Evolutionary conservation across 35 echinoderm and acorn worm species (phyloP).

Genomic region (Stichopus chloronotus): DNA sequence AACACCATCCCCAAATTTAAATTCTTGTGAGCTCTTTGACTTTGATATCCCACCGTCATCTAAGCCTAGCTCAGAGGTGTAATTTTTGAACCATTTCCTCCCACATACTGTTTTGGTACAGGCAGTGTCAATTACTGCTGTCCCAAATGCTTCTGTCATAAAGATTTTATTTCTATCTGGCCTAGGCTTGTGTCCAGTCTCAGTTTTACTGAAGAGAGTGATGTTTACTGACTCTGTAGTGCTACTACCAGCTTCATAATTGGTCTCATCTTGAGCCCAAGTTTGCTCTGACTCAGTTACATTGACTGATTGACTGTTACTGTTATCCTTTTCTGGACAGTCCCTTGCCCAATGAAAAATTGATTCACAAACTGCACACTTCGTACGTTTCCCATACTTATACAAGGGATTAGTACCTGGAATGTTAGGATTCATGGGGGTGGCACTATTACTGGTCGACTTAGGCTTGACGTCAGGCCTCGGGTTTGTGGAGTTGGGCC

Average conservation of each 20-base stretch:
- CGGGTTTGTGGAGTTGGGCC: constrained; percentile 19
- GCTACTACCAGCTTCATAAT: background rate
- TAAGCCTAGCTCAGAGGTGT: background rate
- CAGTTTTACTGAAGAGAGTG: constrained; percentile 33
- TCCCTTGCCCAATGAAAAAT: constrained; percentile 42
- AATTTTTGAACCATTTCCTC: constrained; percentile 27
- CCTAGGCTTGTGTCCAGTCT: background rate
- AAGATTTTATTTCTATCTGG: constrained; percentile 33
- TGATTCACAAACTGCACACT: constrained; percentile 34
- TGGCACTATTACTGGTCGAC: background rate
- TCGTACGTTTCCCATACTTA: constrained; percentile 41
- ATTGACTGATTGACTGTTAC: constrained; percentile 14
- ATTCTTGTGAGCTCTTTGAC: constrained; percentile 8
- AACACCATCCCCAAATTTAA: constrained; percentile 10
- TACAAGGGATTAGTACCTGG: constrained; percentile 30
- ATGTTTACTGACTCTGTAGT: constrained; percentile 19
- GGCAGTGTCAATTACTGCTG: no score
- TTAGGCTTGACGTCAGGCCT: background rate
- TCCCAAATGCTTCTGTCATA: constrained; percentile 44
- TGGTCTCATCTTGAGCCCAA: background rate
- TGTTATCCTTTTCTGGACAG: constrained; percentile 6
- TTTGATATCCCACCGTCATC: background rate
- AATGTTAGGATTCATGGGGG: constrained; percentile 1
- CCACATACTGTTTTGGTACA: constrained; percentile 40
- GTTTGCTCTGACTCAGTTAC: constrained; percentile 6